Evolutionary conservation across 2,888 invertebrate species (phyloP), one percentile per base, ranked within the genome.

Genomic region (Cybosia mesomella): DNA sequence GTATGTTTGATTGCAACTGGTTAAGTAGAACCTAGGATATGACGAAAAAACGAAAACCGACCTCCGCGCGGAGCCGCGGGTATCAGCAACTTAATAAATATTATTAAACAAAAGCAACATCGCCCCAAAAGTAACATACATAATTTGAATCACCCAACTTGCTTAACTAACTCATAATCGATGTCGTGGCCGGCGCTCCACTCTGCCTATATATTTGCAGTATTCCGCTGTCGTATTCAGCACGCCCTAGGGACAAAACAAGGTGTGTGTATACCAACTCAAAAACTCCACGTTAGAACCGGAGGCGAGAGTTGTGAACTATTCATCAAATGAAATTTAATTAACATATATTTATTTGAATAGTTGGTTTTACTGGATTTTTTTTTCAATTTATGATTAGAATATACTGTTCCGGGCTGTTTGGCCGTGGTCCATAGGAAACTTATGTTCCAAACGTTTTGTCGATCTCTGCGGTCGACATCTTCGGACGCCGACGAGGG

Each of bases 251-350:
- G 58, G 58, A 65, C 34, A 22, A 59, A 65, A 53, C 34, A 32
- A 58, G 53, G 49, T 49, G 34, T 32, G 39, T 32, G 49, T n/a
- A 49, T 49, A 49, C 49, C 58, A 49, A 65, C 32, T 34, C 58
- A 43, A 43, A 58, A 65, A 65, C 65, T 49, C 58, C 39, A 54
- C 59, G 22, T 36, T 60, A 24, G 24, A 59, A 24, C 53, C 54
- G n/a, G 22, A 60, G 34, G 60, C 34, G 22, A 49, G 53, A 66
- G 9, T 59, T 36, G 36, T 58, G n/a, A 34, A 66, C 66, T 66
- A 66, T 54, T 60, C 58, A 66, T 59, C 28, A 43, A 5, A 49
- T n/a, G 49, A n/a, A 49, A 49, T 49, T 1, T 49, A 9, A n/a
- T 60, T 54, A 24, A 66, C 36, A 39, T 28, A 54, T 55, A 59